phyloP scores from a whole-genome alignment of 2,113 vertebrate genomes.

The Egretta garzetta region DNA sequence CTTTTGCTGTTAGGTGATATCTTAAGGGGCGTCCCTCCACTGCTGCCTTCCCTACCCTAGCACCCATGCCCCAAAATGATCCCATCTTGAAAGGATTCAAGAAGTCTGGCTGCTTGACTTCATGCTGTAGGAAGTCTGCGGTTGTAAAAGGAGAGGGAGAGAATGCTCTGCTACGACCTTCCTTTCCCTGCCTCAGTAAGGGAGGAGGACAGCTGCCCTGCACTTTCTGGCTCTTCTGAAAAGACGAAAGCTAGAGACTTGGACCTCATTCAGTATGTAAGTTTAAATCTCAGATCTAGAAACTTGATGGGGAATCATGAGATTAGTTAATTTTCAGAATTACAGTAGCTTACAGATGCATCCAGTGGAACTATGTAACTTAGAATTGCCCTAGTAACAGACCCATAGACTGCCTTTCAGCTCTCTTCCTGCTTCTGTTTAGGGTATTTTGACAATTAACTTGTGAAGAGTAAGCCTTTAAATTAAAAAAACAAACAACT shows the following conservation, averaged over 20 bases:
- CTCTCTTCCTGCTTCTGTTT: neutral
- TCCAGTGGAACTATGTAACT: neutral
- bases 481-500: neutral
- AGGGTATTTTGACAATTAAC: neutral
- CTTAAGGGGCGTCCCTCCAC: neutral
- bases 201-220: neutral
- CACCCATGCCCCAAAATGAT: neutral
- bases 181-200: neutral
- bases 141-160: neutral
- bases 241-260: neutral
- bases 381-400: neutral
- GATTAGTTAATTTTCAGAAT: neutral
- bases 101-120: neutral
- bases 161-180: accelerated
- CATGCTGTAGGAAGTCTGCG: neutral
- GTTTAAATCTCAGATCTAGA: neutral
- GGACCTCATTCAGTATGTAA: neutral
- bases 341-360: neutral
- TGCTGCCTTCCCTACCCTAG: neutral
- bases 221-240: neutral
- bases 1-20: neutral
- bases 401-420: neutral
- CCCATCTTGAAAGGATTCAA: neutral
- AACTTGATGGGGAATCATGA: neutral
- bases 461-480: neutral